phyloP scores from a whole-genome alignment of 2,113 vertebrate species.

The Oxyruncus cristatus region DNA sequence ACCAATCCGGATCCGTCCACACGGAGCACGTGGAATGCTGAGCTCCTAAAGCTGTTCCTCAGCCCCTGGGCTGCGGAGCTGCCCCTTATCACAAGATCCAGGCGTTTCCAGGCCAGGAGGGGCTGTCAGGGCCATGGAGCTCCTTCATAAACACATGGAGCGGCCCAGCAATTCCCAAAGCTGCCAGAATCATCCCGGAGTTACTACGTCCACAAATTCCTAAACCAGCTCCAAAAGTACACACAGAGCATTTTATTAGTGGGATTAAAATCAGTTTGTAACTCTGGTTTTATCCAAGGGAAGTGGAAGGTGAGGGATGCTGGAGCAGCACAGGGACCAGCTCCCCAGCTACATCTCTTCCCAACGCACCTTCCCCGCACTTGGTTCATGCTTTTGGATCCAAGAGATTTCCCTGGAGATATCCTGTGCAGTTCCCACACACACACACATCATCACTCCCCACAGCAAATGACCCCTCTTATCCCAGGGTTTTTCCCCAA shows the following conservation, averaged over 20 bases:
- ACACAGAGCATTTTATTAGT: fast-evolving
- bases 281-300: too few species aligned
- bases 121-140: not conserved
- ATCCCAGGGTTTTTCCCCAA: not conserved
- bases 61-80: not conserved
- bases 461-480: fast-evolving
- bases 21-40: fast-evolving
- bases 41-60: not conserved
- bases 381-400: fast-evolving
- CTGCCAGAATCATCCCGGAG: fast-evolving
- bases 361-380: fast-evolving
- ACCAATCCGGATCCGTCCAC: fast-evolving
- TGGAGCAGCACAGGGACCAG: not conserved
- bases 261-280: not conserved
- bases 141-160: not conserved
- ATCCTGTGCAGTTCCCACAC: not conserved
- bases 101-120: not conserved
- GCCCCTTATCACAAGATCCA: not conserved
- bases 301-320: fast-evolving
- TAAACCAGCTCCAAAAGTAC: not conserved
- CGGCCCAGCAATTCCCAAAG: not conserved
- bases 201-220: fast-evolving
- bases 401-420: not conserved
- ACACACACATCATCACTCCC: fast-evolving
- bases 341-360: not conserved